A percentile compares a stretch with the other conserved stretches of the same genome.
Conservation (phyloP, 2,888 invertebrate species). For the Chouioia cunea region DNA sequence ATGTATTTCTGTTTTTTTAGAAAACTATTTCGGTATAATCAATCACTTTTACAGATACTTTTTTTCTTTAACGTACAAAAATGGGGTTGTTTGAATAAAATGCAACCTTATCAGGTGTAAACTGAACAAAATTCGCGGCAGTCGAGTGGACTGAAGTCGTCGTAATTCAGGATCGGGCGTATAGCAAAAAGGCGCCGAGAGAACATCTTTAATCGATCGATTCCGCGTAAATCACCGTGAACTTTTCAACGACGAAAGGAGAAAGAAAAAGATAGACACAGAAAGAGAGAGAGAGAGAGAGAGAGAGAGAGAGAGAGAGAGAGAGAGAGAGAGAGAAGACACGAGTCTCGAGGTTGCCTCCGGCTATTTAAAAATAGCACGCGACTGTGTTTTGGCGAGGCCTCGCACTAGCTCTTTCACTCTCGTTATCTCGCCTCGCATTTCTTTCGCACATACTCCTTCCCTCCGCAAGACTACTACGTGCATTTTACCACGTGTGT, state of each 20-base stretch:
- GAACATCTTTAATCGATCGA: conserved; percentile 19
- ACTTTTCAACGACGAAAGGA: conserved; percentile 11
- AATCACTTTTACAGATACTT: too few relatives aligned
- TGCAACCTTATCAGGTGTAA: conserved; percentile 11
- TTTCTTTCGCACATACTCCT: conserved; percentile 25
- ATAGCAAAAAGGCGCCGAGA: background rate
- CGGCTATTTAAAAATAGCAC: conserved; percentile 38
- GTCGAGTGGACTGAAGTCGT: background rate
- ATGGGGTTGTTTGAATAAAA: conserved; percentile 30
- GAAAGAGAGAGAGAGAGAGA: conserved; percentile 11
- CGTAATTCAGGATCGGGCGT: background rate
- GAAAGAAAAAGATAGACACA: conserved; percentile 1
- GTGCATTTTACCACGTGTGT: too few relatives aligned
- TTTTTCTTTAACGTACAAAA: background rate
- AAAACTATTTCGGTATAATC: too few relatives aligned
- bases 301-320: background rate
- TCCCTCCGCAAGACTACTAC: too few relatives aligned
- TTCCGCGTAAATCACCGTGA: conserved; percentile 32
- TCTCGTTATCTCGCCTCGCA: conserved; percentile 34
- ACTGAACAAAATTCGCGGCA: background rate
- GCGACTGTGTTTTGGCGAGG: conserved; percentile 35
- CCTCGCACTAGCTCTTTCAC: conserved; percentile 1
- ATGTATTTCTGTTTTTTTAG: too few relatives aligned
- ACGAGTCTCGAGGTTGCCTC: conserved; percentile 9
- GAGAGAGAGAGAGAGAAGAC: conserved; percentile 8